Base-by-base conservation (phyloP, 2,113 vertebrate genomes). In the Gila orcuttii region DNA sequence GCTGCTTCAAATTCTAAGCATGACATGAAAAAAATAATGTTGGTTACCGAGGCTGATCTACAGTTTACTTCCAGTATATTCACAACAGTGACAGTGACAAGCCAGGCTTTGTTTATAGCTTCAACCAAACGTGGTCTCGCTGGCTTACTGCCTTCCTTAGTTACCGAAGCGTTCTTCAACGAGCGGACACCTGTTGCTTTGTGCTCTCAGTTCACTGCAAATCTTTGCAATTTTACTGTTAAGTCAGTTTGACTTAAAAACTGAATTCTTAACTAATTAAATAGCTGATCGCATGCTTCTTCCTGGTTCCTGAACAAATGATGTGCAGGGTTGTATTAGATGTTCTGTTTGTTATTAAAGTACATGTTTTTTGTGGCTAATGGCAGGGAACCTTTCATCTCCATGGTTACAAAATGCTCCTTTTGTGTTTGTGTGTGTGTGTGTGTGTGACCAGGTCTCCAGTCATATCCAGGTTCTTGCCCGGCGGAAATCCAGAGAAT, bases 381-480 rank as follows among this genome's bases (percentile, higher is more conserved):
- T 96, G 96, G 94, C 95, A 96, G 95, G 95, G 95, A 95, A 94
- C 96, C 96, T 97, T 97, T 98, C 96, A 97, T 98, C 95, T 96
- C 97, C 97, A 97, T 99, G 96, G 96, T 96, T 97, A 98, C 97
- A 96, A 96, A 96, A 96, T 97, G 91, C 97, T 98, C 96, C 96
- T 95, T 96, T 95, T 96, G 95, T 96, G 94, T 93, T 93, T 94
- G 93, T 94, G 93, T 94, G 95, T 93, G 45, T 95, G 94, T 94
- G 94, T 94, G 95, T 79, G 57, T 77, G 68, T 60, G 25, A 42
- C 42, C 95, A 99, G 98, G 98, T 99, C 94, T 99, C 98, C 96
- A 99, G 98, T 97, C 98, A 99, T 92, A 99, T 99, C 95, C 98
- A 99, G 95, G 98, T 99, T 93, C 96, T 99, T 95, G 98, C 98